Conservation (phyloP, 1,140 invertebrate species). For the Cryptotermes secundus region DNA sequence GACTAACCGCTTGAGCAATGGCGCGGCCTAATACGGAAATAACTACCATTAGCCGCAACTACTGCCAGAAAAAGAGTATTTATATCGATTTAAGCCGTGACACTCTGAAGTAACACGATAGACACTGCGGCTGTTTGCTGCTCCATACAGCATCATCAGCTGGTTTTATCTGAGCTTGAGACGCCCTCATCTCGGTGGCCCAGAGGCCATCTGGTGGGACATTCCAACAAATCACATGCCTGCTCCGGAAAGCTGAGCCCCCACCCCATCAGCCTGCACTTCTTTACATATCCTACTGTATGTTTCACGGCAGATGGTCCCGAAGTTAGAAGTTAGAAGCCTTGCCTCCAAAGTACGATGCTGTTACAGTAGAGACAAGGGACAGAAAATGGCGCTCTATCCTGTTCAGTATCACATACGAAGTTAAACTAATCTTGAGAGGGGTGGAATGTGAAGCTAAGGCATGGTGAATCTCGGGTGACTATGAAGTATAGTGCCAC, state of each 20-base stretch:
- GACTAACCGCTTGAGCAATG: too few relatives aligned
- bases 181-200: neutral
- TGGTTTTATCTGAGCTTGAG: neutral
- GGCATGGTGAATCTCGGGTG: too few relatives aligned
- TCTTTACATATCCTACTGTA: neutral
- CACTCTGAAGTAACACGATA: neutral
- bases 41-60: neutral
- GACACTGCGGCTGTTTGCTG: neutral
- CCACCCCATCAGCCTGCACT: neutral
- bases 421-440: too few relatives aligned
- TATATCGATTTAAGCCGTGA: neutral
- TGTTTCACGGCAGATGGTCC: neutral
- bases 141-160: neutral
- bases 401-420: too few relatives aligned
- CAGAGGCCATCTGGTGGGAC: conserved; percentile 8
- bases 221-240: conserved; percentile 12
- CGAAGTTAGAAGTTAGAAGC: neutral
- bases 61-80: neutral
- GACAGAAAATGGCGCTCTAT: too few relatives aligned
- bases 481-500: too few relatives aligned
- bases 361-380: too few relatives aligned
- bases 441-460: too few relatives aligned
- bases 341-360: too few relatives aligned
- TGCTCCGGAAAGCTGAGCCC: neutral
- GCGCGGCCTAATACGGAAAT: too few relatives aligned